These are phyloP conservation scores for Malurus melanocephalus DNA, from an alignment of 2,113 vertebrate species.

Conservation along the genomic window DNA sequence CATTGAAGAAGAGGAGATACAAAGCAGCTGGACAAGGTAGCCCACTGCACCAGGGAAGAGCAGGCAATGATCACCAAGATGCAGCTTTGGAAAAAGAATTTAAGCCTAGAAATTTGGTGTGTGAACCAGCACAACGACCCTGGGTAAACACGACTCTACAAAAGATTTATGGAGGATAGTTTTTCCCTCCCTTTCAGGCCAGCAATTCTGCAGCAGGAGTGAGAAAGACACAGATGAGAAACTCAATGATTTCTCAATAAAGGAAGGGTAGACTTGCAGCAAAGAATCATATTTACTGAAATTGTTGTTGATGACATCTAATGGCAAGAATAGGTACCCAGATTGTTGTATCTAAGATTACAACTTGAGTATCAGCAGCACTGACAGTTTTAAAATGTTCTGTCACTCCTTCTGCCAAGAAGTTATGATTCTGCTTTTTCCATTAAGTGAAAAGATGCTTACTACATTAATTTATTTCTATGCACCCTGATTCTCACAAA, in stretches of 20 bases:
- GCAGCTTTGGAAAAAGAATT: not conserved
- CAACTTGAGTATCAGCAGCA: not conserved
- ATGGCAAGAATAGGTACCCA: not conserved
- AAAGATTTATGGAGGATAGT: not conserved
- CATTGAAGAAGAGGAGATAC: accelerated
- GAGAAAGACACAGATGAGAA: not conserved
- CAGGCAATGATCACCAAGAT: not conserved
- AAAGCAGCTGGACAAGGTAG: not conserved
- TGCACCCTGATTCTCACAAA: not conserved
- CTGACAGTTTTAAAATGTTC: not conserved
- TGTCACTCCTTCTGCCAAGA: not conserved
- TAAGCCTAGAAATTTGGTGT: not conserved
- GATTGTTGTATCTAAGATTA: not conserved
- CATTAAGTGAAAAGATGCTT: not conserved
- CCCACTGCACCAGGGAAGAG: not conserved
- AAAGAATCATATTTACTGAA: not conserved
- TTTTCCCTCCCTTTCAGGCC: not conserved
- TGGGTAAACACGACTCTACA: not conserved
- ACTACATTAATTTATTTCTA: not conserved
- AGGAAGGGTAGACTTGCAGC: not conserved
- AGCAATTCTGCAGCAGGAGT: not conserved
- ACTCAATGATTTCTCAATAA: not conserved
- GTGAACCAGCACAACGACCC: not conserved
- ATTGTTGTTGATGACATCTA: not conserved
- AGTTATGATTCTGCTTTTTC: not conserved